Percentiles rank a stretch among this genome's conserved stretches.
Evolutionary conservation across 2,113 vertebrate species (phyloP).

Genomic region (Tetraodon nigroviridis): DNA sequence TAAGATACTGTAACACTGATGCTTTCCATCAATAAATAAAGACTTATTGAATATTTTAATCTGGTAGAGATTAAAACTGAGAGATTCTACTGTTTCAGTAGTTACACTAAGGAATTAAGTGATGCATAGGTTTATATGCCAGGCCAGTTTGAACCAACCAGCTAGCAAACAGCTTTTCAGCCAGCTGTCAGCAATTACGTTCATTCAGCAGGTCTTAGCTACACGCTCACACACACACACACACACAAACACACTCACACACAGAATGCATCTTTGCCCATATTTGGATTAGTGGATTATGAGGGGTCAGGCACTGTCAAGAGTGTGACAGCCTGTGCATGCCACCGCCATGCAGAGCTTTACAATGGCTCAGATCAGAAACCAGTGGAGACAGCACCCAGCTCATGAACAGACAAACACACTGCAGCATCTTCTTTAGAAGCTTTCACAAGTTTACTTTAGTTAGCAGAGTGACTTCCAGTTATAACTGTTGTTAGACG

Average conservation of each 20-base stretch:
- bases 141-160: not conserved
- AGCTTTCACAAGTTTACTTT: no score
- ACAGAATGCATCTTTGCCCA: not conserved
- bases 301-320: not conserved
- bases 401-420: not conserved
- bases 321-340: not conserved
- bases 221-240: not conserved
- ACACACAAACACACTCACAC: not conserved
- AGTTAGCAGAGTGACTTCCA: no score
- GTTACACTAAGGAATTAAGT: no score
- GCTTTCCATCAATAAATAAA: not conserved
- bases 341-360: not conserved
- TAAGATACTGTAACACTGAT: not conserved
- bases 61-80: no score
- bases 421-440: conserved; percentile 10
- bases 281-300: not conserved
- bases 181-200: not conserved
- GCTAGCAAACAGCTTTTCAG: not conserved
- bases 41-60: no score
- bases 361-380: not conserved
- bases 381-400: not conserved
- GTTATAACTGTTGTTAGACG: no score
- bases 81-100: no score
- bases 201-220: not conserved
- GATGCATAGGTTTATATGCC: not conserved